phyloP scores from a whole-genome alignment of 2,113 vertebrate species.

The Odontophorus gujanensis region DNA sequence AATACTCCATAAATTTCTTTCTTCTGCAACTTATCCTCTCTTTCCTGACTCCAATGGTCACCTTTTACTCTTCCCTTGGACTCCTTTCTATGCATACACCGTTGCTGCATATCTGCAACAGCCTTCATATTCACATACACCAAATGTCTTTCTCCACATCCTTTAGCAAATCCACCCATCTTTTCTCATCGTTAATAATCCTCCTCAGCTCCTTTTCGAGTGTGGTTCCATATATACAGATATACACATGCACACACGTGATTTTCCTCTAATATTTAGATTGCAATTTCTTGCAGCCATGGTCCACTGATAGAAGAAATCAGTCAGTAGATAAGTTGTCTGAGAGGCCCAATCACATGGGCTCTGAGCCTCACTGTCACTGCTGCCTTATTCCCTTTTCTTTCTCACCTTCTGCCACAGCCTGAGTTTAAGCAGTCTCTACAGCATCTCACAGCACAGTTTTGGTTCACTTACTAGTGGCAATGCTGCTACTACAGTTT shows the following conservation, averaged over 20 bases:
- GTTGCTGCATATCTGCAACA: not conserved
- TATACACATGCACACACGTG: not conserved
- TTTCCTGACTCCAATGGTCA: not conserved
- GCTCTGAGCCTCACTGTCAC: not conserved
- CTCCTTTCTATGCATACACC: not conserved
- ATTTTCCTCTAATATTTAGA: not conserved
- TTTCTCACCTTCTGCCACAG: not conserved
- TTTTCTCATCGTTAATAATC: not conserved
- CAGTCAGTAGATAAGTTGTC: not conserved
- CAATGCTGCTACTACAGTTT: not conserved
- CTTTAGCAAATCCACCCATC: not conserved
- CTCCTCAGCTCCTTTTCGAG: not conserved
- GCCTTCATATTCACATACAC: not conserved
- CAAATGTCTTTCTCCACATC: not conserved
- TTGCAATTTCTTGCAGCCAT: not conserved
- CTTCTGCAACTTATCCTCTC: not conserved
- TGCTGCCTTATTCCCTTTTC: not conserved
- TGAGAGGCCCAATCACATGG: not conserved
- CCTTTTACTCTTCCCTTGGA: not conserved
- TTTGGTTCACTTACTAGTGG: not conserved
- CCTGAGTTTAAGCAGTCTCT: not conserved
- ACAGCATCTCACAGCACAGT: not conserved
- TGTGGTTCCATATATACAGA: not conserved
- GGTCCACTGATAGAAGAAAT: not conserved
- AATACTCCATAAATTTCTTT: not conserved